These are phyloP conservation scores for Mythimna impura DNA, from an alignment of 2,888 invertebrate genomes.

Conservation along the genomic window DNA sequence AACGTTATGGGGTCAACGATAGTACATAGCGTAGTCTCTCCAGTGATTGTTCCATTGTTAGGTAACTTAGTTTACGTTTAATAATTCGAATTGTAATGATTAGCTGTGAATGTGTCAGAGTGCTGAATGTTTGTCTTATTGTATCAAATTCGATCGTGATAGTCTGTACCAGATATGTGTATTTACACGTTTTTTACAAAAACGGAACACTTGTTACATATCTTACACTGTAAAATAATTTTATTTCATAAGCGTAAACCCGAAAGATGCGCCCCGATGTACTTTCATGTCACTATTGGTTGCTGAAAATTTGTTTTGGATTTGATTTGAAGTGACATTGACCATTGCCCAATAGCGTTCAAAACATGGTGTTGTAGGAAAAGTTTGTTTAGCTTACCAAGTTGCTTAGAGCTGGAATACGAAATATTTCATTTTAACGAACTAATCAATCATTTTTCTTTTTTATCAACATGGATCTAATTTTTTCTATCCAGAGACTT, in stretches of 20 bases:
- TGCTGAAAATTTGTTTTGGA: conserved; percentile 16
- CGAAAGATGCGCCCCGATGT: conserved; percentile 21
- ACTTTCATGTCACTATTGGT: conserved; percentile 20
- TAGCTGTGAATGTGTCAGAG: conserved; percentile 72
- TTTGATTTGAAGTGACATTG: conserved; percentile 31
- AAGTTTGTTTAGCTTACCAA: conserved; percentile 47
- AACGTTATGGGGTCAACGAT: conserved; percentile 72
- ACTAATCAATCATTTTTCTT: conserved; percentile 24
- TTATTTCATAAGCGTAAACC: conserved; percentile 64
- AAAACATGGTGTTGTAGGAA: conserved; percentile 29
- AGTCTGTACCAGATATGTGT: conserved; percentile 79
- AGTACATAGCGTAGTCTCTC: conserved; percentile 68
- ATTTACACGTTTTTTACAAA: conserved; percentile 78
- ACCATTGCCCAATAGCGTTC: conserved; percentile 43
- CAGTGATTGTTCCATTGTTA: conserved; percentile 76
- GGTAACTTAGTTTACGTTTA: conserved; percentile 64
- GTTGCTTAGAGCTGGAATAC: conserved; percentile 46
- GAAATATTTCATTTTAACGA: conserved; percentile 52
- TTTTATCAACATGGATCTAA: background rate
- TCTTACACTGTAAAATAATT: conserved; percentile 84
- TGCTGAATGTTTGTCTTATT: conserved; percentile 58
- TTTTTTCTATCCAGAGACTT: conserved; percentile 1
- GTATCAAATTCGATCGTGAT: conserved; percentile 72
- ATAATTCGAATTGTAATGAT: conserved; percentile 71
- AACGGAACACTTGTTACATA: conserved; percentile 87